Evolutionary conservation across 2,797 vertebrate species (phyloP).

Genomic region (Rhynchonycteris naso): DNA sequence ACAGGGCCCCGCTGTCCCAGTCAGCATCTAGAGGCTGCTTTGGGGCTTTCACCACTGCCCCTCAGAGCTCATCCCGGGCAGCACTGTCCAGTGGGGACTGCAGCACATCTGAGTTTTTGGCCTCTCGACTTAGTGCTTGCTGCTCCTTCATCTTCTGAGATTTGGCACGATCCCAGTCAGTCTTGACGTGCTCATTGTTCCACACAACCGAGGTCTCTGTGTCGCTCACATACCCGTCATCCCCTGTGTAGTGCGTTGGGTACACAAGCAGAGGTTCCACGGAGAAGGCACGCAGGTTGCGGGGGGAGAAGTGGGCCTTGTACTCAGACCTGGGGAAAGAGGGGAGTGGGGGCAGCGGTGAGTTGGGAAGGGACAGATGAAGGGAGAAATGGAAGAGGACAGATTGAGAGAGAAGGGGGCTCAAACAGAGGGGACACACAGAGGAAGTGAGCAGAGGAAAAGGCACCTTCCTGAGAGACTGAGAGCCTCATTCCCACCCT

Average conservation of each 20-base stretch:
- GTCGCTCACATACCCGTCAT: constrained; percentile 94
- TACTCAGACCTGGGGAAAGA: constrained; percentile 88
- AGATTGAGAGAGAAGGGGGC: not conserved
- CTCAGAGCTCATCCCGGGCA: constrained; percentile 94
- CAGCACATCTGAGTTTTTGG: constrained; percentile 92
- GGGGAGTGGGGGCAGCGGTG: rapidly evolving
- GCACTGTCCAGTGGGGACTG: constrained; percentile 92
- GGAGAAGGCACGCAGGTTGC: constrained; percentile 93
- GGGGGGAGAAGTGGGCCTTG: constrained; percentile 90
- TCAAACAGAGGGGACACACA: too few species aligned
- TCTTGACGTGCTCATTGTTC: constrained; percentile 91
- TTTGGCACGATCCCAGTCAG: constrained; percentile 94
- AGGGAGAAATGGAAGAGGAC: not conserved
- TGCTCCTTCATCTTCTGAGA: constrained; percentile 93
- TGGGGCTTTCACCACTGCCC: rapidly evolving
- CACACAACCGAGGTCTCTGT: constrained; percentile 96
- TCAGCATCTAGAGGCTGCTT: not conserved
- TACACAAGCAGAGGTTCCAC: constrained; percentile 95
- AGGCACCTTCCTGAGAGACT: not conserved
- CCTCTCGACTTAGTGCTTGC: constrained; percentile 91
- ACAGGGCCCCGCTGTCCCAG: not conserved
- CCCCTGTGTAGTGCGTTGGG: constrained; percentile 95
- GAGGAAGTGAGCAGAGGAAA: not conserved
- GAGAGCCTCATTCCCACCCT: rapidly evolving
- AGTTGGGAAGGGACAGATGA: not conserved